These are phyloP conservation scores for Syritta pipiens DNA, from an alignment of 2,888 invertebrate genomes.

Conservation along the genomic window DNA sequence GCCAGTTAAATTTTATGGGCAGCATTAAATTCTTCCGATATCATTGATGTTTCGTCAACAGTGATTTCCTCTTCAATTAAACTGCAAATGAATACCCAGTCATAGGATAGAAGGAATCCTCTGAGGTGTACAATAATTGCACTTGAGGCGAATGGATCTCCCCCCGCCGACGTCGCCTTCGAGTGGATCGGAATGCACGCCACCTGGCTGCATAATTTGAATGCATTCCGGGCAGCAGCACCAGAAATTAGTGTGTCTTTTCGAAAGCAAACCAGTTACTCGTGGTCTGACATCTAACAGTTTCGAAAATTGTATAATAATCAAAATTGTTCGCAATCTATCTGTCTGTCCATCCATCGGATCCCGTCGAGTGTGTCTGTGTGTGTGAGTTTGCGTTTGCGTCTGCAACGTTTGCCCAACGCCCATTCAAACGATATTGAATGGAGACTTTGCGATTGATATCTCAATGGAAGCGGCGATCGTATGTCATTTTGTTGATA, in stretches of 20 bases:
- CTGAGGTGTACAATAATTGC: slow-evolving; percentile 42
- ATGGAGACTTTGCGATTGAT: slow-evolving; percentile 30
- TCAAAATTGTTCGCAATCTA: slow-evolving; percentile 49
- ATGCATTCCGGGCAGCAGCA: slow-evolving; percentile 56
- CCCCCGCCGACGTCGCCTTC: neutral
- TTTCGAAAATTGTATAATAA: slow-evolving; percentile 64
- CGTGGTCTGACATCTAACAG: slow-evolving; percentile 49
- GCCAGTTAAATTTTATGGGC: neutral
- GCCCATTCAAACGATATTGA: slow-evolving; percentile 1
- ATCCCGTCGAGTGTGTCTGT: slow-evolving; percentile 7
- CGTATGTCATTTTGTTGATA: slow-evolving; percentile 3
- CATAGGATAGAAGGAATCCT: slow-evolving; percentile 37
- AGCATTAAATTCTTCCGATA: neutral
- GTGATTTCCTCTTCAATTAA: slow-evolving; percentile 38
- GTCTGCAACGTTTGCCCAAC: neutral
- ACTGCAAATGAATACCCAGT: slow-evolving; percentile 40
- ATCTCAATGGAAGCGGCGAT: slow-evolving; percentile 20
- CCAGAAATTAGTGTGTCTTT: slow-evolving; percentile 64
- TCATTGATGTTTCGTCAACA: slow-evolving; percentile 12
- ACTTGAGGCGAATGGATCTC: slow-evolving; percentile 22
- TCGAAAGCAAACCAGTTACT: slow-evolving; percentile 46
- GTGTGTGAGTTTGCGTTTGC: neutral
- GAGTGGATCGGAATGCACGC: slow-evolving; percentile 7
- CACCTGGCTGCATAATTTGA: slow-evolving; percentile 43
- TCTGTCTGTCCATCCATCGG: slow-evolving; percentile 19